Evolutionary conservation across 2,113 vertebrate genomes (phyloP), one percentile per base, ranked within the genome.

Genomic region (Zootoca vivipara): DNA sequence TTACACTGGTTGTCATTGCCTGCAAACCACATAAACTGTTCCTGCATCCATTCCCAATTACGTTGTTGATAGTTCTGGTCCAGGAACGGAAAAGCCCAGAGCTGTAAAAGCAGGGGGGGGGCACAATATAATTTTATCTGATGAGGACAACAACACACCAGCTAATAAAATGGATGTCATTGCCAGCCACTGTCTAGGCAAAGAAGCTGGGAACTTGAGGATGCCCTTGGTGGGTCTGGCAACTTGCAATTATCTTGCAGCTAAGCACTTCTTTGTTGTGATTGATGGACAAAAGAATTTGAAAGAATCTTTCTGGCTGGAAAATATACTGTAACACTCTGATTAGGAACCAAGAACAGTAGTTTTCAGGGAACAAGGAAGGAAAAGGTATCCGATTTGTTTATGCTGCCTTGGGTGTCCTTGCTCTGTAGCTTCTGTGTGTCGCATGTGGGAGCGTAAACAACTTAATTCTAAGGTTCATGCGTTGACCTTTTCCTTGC

Each of bases 141-240:
- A 94, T 96, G 94, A 89, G 83, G 75, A 91, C 91, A 96, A 95
- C 92, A 94, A 85, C 95, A 94, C 93, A 90, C 93, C 93, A 93
- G 90, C 85, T 96, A 96, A 96, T 95, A 96, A 96, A 96, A 94
- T 93, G 91, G 82, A 92, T 96, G 94, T 94, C 93, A 92, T 91
- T 65, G 77, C 82, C 95, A 83, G 80, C 90, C 88, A n/a, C 82
- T 92, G 82, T 91, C 83, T 85, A 94, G 94, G 96, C 94, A 95
- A 96, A 92, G 82, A 87, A 89, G 64, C 90, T 78, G 88, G 90
- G 85, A 52, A 93, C 3, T 0, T 85, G 91, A 24, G 88, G 93
- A 91, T 94, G 89, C 81, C 89, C 92, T 94, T 94, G 93, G 92
- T 93, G 91, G 89, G 85, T 85, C 89, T 0, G 88, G 92, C 95